Evolutionary conservation across 1,140 invertebrate species (phyloP).

Genomic region (Sminthurides bifidus): DNA sequence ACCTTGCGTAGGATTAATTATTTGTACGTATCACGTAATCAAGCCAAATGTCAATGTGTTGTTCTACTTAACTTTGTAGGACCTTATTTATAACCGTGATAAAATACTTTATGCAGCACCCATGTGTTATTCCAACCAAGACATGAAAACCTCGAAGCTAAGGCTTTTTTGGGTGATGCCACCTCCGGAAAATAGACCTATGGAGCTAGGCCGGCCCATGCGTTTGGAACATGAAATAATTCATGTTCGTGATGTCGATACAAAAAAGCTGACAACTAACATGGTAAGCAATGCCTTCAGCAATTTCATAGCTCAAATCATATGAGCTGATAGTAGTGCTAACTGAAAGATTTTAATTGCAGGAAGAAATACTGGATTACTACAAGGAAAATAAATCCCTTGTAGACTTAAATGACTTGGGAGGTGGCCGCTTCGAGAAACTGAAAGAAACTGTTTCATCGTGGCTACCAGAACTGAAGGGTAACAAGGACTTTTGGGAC

Average conservation of each 20-base stretch:
- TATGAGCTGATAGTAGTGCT: not conserved
- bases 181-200: constrained; percentile 75
- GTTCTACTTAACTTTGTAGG: not conserved
- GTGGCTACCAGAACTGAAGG: constrained; percentile 19
- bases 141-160: constrained; percentile 62
- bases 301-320: not conserved
- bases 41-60: not conserved
- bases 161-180: constrained; percentile 89
- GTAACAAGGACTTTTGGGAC: constrained; percentile 24
- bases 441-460: constrained; percentile 21
- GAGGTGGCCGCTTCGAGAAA: constrained; percentile 19
- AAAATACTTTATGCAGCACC: constrained; percentile 16
- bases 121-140: constrained; percentile 51
- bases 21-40: constrained; percentile 48
- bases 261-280: constrained; percentile 18
- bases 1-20: constrained; percentile 83
- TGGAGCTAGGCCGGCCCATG: constrained; percentile 44
- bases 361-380: constrained; percentile 24
- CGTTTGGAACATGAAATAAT: constrained; percentile 28
- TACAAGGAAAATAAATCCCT: constrained; percentile 25
- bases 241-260: constrained; percentile 20
- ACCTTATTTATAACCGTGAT: too few relatives aligned
- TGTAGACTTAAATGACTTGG: constrained; percentile 24
- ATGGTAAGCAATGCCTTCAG: constrained; percentile 11
- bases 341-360: constrained; percentile 3